Conservation (phyloP, 2,113 vertebrate species). For the Mohoua ochrocephala region DNA sequence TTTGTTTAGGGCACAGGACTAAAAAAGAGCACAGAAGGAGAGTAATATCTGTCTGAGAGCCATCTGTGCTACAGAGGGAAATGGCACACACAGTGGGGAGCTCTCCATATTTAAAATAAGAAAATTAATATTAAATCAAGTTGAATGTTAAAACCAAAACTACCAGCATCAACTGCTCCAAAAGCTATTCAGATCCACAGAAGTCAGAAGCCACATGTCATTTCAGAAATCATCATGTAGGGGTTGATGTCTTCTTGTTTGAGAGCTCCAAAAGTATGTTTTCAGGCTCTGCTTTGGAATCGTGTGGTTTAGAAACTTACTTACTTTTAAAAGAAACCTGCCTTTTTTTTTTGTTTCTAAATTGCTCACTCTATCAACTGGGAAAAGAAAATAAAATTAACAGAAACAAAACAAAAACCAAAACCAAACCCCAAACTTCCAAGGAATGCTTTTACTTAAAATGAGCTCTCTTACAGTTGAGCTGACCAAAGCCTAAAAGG, state of each 20-base stretch:
- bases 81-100: neutral
- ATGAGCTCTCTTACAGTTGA: neutral
- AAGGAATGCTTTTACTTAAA: neutral
- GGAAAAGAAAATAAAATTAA: too few relatives aligned
- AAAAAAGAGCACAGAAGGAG: neutral
- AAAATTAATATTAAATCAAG: slow-evolving; percentile 10
- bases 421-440: neutral
- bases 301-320: neutral
- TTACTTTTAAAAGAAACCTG: neutral
- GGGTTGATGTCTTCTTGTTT: neutral
- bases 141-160: slow-evolving; percentile 2
- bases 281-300: neutral
- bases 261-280: neutral
- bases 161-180: neutral
- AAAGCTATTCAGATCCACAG: neutral
- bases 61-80: slow-evolving; percentile 8
- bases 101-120: slow-evolving; percentile 3
- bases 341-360: neutral
- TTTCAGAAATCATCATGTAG: neutral
- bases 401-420: neutral
- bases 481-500: neutral
- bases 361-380: neutral
- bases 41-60: slow-evolving; percentile 10
- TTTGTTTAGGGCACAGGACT: neutral
- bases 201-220: neutral